Evolutionary conservation across 2,113 vertebrate species (phyloP).

Genomic region (Pygoscelis adeliae): DNA sequence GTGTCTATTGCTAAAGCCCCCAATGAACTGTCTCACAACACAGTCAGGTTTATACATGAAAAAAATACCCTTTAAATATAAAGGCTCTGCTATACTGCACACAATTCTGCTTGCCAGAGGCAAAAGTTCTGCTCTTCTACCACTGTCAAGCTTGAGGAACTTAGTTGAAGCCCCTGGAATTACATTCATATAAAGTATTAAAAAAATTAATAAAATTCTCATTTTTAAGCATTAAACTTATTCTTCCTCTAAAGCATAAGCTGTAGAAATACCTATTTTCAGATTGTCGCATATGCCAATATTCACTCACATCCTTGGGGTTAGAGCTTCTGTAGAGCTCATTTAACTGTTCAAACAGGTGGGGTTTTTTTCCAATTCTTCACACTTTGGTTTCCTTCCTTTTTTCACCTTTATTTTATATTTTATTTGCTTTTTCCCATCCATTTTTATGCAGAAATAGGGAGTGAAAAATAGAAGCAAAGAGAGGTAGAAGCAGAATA

Average conservation of each 20-base stretch:
- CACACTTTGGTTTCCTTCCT: neutral
- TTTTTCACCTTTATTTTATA: neutral
- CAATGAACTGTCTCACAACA: neutral
- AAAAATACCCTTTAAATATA: neutral
- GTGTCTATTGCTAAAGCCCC: neutral
- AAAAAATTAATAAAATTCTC: neutral
- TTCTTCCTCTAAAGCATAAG: neutral
- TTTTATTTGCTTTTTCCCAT: neutral
- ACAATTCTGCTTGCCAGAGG: neutral
- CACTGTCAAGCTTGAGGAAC: neutral
- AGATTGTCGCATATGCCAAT: neutral
- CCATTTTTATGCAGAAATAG: neutral
- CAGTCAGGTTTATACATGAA: neutral
- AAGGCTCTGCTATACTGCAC: slow-evolving; percentile 11
- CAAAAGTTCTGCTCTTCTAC: neutral
- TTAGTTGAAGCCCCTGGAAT: neutral
- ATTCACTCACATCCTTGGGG: neutral
- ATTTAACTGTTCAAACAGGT: neutral
- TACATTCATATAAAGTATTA: neutral
- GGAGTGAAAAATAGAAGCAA: neutral
- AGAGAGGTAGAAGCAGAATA: neutral
- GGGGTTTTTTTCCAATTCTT: accelerated
- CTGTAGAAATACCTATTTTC: neutral
- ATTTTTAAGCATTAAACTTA: neutral
- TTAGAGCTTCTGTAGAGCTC: neutral